These are phyloP conservation scores for Zaprionus inermis DNA, from an alignment of 1,140 invertebrate species.

Conservation along the genomic window DNA sequence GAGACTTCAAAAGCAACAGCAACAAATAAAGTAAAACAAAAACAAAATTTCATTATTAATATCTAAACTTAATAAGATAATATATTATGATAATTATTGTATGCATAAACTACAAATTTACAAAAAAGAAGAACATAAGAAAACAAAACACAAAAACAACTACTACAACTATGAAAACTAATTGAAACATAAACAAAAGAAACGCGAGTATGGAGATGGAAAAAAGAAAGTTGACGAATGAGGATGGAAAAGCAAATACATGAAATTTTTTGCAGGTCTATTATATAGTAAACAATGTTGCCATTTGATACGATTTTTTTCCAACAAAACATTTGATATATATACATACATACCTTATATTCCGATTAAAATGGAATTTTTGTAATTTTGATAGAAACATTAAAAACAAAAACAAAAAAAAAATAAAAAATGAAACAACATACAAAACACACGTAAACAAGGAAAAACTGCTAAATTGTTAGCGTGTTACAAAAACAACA, in stretches of 20 bases:
- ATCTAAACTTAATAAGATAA: conserved; percentile 19
- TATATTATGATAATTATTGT: conserved; percentile 26
- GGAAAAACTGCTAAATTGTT: conserved; percentile 22
- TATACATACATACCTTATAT: conserved; percentile 75
- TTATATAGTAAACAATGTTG: conserved; percentile 80
- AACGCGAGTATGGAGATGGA: conserved; percentile 1
- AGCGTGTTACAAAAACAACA: conserved; percentile 30
- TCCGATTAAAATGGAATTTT: conserved; percentile 77
- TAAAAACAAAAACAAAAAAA: conserved; percentile 60
- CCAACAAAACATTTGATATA: conserved; percentile 75
- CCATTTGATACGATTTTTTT: conserved; percentile 81
- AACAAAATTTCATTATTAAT: conserved; percentile 36
- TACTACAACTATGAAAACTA: conserved; percentile 53
- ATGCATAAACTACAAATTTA: conserved; percentile 60
- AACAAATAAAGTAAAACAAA: conserved; percentile 21
- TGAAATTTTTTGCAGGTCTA: conserved; percentile 79
- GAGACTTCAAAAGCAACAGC: conserved; percentile 39
- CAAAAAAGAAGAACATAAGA: conserved; percentile 30
- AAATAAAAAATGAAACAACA: conserved; percentile 29
- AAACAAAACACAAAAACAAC: conserved; percentile 36
- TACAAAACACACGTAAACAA: conserved; percentile 34
- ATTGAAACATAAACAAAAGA: conserved; percentile 18
- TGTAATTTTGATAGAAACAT: conserved; percentile 82
- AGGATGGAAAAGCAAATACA: conserved; percentile 29
- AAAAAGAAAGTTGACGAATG: conserved; percentile 1